Evolutionary conservation across 92 coral and sea anemone species (phyloP).

Genomic region (Zoanthus sociatus): DNA sequence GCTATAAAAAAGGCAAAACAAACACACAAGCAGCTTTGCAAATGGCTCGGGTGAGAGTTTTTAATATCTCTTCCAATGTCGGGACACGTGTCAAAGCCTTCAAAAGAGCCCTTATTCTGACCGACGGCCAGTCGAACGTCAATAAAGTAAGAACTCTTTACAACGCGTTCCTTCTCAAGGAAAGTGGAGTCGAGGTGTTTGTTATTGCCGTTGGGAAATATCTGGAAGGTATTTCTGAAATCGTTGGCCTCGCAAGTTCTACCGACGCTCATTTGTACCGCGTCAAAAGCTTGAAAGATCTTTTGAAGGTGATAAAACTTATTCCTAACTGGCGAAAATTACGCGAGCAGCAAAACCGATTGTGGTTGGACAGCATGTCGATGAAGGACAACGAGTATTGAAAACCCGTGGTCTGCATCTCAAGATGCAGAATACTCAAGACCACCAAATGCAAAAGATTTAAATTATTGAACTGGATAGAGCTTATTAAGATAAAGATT

Average conservation of each 20-base stretch:
- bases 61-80: slow-evolving; percentile 46
- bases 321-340: slow-evolving; percentile 47
- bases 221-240: slow-evolving; percentile 72
- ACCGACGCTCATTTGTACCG: slow-evolving; percentile 73
- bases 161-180: slow-evolving; percentile 74
- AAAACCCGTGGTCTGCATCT: neutral
- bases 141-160: slow-evolving; percentile 62
- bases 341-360: neutral
- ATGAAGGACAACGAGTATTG: neutral
- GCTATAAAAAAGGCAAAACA: slow-evolving; percentile 55
- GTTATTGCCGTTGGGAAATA: slow-evolving; percentile 81
- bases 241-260: slow-evolving; percentile 75
- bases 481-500: too few relatives aligned
- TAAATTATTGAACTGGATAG: too few relatives aligned
- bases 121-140: slow-evolving; percentile 85
- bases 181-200: slow-evolving; percentile 70
- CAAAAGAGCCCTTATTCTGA: slow-evolving; percentile 76
- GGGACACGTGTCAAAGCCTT: slow-evolving; percentile 56
- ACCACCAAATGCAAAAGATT: neutral
- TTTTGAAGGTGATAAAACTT: slow-evolving; percentile 71
- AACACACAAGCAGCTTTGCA: slow-evolving; percentile 79
- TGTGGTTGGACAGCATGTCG: neutral
- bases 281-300: slow-evolving; percentile 59
- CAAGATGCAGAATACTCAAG: neutral
- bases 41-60: slow-evolving; percentile 58